Conservation (phyloP, 2,888 invertebrate species). For the Cerceris ruficornis region DNA sequence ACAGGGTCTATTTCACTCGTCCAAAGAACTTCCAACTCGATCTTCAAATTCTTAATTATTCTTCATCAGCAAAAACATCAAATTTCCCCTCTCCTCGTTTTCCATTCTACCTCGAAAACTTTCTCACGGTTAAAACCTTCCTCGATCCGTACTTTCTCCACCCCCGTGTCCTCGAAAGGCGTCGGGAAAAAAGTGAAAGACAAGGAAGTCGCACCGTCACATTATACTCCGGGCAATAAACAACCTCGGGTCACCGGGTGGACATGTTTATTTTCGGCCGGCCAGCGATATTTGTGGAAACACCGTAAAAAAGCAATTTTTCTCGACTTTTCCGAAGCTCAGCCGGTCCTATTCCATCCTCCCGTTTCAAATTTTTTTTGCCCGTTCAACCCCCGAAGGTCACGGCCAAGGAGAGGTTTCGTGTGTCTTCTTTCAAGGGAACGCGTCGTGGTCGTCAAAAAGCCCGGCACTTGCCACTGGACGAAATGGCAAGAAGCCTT, state of each 20-base stretch:
- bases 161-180: background rate
- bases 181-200: background rate
- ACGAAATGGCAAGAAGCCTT: constrained; percentile 50
- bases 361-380: background rate
- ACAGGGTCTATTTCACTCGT: too few species aligned
- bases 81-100: too few species aligned
- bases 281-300: constrained; percentile 49
- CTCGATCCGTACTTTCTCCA: background rate
- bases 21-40: too few species aligned
- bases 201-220: constrained; percentile 19
- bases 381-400: constrained; percentile 13
- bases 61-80: too few species aligned
- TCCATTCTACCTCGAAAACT: too few species aligned
- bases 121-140: too few species aligned
- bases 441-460: constrained; percentile 13
- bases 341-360: background rate
- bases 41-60: too few species aligned
- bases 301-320: constrained; percentile 44
- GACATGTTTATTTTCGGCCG: constrained; percentile 50
- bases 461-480: constrained; percentile 23
- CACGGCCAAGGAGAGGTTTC: constrained; percentile 19
- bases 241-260: constrained; percentile 34
- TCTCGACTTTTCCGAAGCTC: constrained; percentile 8
- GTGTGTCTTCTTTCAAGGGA: constrained; percentile 36
- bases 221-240: constrained; percentile 31